Evolutionary conservation across 2,113 vertebrate genomes (phyloP), one percentile per base, ranked within the genome.

Genomic region (Tyrannus savana): DNA sequence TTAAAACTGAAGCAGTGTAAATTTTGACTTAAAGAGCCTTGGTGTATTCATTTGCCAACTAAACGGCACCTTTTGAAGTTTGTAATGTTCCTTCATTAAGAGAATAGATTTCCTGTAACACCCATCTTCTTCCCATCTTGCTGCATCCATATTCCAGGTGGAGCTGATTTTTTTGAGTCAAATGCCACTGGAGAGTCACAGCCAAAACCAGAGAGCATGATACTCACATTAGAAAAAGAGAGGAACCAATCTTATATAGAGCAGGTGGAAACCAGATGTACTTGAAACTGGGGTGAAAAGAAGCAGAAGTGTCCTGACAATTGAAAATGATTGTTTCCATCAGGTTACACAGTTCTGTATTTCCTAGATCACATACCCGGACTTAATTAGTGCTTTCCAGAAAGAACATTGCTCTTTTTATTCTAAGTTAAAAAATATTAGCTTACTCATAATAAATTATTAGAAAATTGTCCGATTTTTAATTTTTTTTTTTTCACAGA

Each of bases 211-310:
- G 47, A 84, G 24, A 90, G 5, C 59, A 44, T 44, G 68, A 90
- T 53, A 62, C 41, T 93, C 44, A 37, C 23, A n/a, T 88, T 84
- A 81, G 66, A 73, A 82, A 94, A 89, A 87, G 42, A 60, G 93
- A 96, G 62, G 77, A 93, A 91, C 50, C 50, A 75, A n/a, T 90
- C 93, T 92, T 92, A 64, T 75, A 78, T 2, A 37, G 49, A 90
- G 81, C 97, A 97, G 95, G 96, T 97, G 96, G 89, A 96, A 96
- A 94, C 83, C 97, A 97, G 95, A 97, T 97, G 97, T 92, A 89
- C 52, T 81, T 81, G 76, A 81, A 96, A 63, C 55, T 74, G 41
- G 87, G 74, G 79, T 95, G 87, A 94, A 83, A 94, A 95, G 85
- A 93, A 95, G 85, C 90, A 92, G 95, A 93, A 94, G 47, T 79